Evolutionary conservation across 1,140 invertebrate genomes (phyloP), one percentile per base, ranked within the genome.

Genomic region (Nasonia vitripennis): DNA sequence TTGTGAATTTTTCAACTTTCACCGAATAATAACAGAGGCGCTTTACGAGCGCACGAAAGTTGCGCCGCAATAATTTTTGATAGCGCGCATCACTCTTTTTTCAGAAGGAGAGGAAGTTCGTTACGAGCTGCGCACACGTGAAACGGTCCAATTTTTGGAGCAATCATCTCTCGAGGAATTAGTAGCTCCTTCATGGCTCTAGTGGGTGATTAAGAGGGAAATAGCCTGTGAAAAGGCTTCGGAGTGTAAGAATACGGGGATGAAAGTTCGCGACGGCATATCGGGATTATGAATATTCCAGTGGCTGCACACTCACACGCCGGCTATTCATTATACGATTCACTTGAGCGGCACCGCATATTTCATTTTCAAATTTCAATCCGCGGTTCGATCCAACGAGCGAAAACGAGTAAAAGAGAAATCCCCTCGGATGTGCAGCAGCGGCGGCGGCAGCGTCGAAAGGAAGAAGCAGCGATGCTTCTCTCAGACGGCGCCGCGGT

Each of bases 381-480:
- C 6, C 55, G 20, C 41, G 41, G 7, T 45, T 45, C 41, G 41
- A 45, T 45, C 9, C 7, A 45, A 45, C 41, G 41, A 45, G 41
- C 73, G 81, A 83, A 74, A 83, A 20, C 73, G 81, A 83, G 81
- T n/a, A 62, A 83, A 83, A 83, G 81, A 74, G 81, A 74, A 75
- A 83, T 82, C 23, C 62, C 23, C 27, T 71, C 10, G 68, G 68
- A 62, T n/a, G 45, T 10, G 7, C 17, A 31, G 31, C 37, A n/a
- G 73, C 27, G 45, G 17, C 17, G 9, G 37, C 73, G 2, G 34
- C 27, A 10, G 27, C 34, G 31, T 9, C 71, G n/a, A 55, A 55
- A 55, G 75, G 75, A 78, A 31, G 23, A 55, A 51, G 41, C 41
- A 78, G n/a, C 75, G 55, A 23, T 31, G 23, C 27, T 27, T 51